phyloP scores from a whole-genome alignment of 2,888 invertebrate species.

The Drepana falcataria region DNA sequence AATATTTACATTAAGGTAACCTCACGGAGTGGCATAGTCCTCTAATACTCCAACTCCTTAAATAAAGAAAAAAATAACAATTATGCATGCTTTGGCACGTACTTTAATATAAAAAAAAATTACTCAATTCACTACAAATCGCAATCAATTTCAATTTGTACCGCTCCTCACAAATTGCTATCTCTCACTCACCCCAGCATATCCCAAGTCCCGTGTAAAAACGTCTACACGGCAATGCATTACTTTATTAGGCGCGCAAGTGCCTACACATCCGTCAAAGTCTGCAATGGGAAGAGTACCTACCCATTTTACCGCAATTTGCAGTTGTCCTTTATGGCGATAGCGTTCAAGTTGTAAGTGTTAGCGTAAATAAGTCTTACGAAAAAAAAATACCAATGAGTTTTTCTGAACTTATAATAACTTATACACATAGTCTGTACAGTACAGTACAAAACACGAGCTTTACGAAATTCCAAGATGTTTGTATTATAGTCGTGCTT shows the following conservation, averaged over 20 bases:
- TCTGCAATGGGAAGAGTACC: constrained; percentile 46
- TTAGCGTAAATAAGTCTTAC: constrained; percentile 7
- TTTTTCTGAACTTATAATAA: too few species aligned
- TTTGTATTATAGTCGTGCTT: too few species aligned
- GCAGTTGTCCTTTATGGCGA: constrained; percentile 40
- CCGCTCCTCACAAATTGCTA: not conserved
- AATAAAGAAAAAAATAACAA: not conserved
- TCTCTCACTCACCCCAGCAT: not conserved
- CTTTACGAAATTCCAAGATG: too few species aligned
- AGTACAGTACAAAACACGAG: too few species aligned
- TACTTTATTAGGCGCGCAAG: constrained; percentile 72
- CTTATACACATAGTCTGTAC: too few species aligned
- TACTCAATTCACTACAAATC: not conserved
- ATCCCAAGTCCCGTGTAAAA: not conserved
- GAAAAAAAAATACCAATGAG: too few species aligned
- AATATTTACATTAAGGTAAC: too few species aligned
- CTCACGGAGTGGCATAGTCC: too few species aligned
- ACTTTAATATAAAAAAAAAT: not conserved
- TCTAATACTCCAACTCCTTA: too few species aligned
- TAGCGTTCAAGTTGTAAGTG: constrained; percentile 14
- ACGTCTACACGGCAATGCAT: constrained; percentile 35
- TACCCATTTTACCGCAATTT: constrained; percentile 70
- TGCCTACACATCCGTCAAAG: constrained; percentile 68
- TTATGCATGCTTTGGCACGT: too few species aligned
- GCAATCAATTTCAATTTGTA: not conserved